Conservation (phyloP, 2,113 vertebrate genomes). For the Hypanus sabinus region DNA sequence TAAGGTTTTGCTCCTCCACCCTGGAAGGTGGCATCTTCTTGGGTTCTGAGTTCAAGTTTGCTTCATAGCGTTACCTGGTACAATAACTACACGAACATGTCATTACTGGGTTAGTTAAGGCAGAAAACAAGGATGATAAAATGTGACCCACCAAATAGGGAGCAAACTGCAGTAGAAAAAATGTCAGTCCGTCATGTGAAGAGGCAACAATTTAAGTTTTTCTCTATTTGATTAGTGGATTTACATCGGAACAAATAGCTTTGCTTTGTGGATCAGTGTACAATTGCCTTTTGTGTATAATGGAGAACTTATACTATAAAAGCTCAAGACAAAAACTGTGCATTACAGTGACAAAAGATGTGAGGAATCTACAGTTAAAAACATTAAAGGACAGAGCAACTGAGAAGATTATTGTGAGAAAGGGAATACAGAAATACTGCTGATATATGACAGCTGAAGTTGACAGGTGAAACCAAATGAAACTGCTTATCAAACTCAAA, state of each 20-base stretch:
- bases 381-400: slow-evolving; percentile 31
- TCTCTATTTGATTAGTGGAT: slow-evolving; percentile 15
- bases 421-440: slow-evolving; percentile 8
- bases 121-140: neutral
- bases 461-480: slow-evolving; percentile 27
- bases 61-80: too few relatives aligned
- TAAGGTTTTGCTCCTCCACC: too few relatives aligned
- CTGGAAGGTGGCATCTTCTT: too few relatives aligned
- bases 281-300: slow-evolving; percentile 16
- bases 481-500: slow-evolving; percentile 26
- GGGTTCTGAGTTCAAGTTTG: too few relatives aligned
- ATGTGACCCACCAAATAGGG: neutral
- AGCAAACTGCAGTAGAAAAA: neutral
- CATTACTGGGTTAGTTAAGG: neutral
- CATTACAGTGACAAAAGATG: slow-evolving; percentile 34
- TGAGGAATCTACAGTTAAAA: slow-evolving; percentile 33
- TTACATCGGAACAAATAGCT: slow-evolving; percentile 36
- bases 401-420: slow-evolving; percentile 37
- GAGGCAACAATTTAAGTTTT: neutral
- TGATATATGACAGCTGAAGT: slow-evolving; percentile 23
- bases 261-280: slow-evolving; percentile 25
- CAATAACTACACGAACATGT: neutral
- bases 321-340: slow-evolving; percentile 8
- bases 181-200: neutral
- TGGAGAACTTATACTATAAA: slow-evolving; percentile 22